Evolutionary conservation across 1,140 invertebrate species (phyloP), one percentile per base, ranked within the genome.

Genomic region (Drosophila obscura): DNA sequence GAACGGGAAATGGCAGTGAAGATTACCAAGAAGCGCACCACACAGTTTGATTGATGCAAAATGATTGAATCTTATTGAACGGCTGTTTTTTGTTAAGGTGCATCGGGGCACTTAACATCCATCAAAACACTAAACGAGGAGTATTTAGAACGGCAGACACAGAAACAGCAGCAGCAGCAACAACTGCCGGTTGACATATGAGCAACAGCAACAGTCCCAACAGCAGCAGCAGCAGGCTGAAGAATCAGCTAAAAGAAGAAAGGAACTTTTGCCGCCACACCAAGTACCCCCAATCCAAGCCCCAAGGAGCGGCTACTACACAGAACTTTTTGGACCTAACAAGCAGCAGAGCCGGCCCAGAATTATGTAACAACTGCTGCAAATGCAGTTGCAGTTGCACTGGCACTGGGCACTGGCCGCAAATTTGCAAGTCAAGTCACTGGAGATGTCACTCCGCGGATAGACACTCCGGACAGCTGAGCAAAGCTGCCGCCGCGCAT

Each of bases 381-480:
- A 31, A 31, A 31, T 31, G 28, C 31, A 31, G 31, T 31, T 31
- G 31, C 28, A 31, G 28, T 31, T 31, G 28, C 58, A 55, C 73
- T 50, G 69, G 61, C 53, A 63, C 31, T 62, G 62, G 62, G 73
- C 59, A 39, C 4, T 39, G 35, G 35, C 73, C 53, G 78, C 82
- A 87, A 85, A 87, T 87, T 87, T 87, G 83, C 83, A 87, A 87
- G 83, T 83, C 84, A 87, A 88, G 83, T 76, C 79, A 60, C 71
- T 77, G 79, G 82, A 69, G 66, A 85, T 85, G 81, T 85, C 81
- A 85, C 72, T 77, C 73, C 83, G 63, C 68, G 75, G 79, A 87
- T 87, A 81, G 82, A 87, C 83, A 87, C 77, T 43, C 68, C 48
- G 79, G 82, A 88, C 83, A 88, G 83, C 62, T 87, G 83, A 83